These are phyloP conservation scores for Pelobates cultripes DNA, from an alignment of 2,797 vertebrate genomes.

Conservation along the genomic window DNA sequence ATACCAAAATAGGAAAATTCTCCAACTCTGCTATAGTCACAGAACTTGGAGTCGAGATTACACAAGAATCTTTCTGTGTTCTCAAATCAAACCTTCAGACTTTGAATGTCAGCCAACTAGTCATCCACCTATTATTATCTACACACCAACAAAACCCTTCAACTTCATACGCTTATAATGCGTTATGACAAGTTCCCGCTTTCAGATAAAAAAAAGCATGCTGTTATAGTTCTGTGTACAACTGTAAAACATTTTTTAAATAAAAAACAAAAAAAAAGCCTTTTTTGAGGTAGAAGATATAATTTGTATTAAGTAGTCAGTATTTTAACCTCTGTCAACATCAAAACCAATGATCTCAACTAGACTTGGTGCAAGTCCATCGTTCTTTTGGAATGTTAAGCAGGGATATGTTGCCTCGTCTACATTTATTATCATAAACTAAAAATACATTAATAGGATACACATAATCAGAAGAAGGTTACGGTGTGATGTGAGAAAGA, in stretches of 20 bases:
- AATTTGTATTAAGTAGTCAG: background rate
- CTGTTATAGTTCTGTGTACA: background rate
- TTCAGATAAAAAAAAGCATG: background rate
- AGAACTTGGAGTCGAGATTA: no score
- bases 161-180: background rate
- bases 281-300: background rate
- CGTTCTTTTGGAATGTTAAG: slow-evolving; percentile 15
- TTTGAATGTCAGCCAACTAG: no score
- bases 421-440: slow-evolving; percentile 10
- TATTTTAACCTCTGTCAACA: slow-evolving; percentile 13
- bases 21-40: no score
- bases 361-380: slow-evolving; percentile 1
- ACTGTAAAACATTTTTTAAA: background rate
- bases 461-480: no score
- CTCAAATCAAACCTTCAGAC: no score
- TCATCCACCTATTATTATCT: no score
- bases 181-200: background rate
- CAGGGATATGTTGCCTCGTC: slow-evolving; percentile 2
- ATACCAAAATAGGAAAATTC: no score
- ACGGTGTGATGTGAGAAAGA: no score
- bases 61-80: no score
- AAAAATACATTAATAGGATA: slow-evolving; percentile 12
- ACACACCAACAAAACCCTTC: no score
- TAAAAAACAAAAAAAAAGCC: background rate
- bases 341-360: slow-evolving; percentile 17